Conservation (phyloP, 2,113 vertebrate genomes). For the Blennius ocellaris region DNA sequence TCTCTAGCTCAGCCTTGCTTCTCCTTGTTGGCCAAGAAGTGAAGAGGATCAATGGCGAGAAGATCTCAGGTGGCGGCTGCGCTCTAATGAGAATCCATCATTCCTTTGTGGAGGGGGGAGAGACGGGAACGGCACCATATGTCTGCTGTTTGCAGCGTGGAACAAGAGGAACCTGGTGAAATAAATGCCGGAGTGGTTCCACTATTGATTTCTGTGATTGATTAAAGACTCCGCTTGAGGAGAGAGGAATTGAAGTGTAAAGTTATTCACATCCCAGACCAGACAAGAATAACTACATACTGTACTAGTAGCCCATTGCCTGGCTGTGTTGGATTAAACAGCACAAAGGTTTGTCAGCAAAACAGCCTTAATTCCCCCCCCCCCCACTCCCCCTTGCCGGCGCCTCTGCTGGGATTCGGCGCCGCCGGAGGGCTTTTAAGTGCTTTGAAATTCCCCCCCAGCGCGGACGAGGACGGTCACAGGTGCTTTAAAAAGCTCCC, state of each 20-base stretch:
- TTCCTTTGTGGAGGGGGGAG: slow-evolving; percentile 18
- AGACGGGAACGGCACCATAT: slow-evolving; percentile 18
- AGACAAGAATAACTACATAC: slow-evolving; percentile 41
- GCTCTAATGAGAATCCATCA: slow-evolving; percentile 54
- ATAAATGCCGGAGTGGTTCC: slow-evolving; percentile 50
- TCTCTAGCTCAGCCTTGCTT: background rate
- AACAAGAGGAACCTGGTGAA: slow-evolving; percentile 43
- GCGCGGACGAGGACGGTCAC: too few species aligned
- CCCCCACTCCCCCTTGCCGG: background rate
- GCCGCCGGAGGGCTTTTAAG: background rate
- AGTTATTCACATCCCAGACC: slow-evolving; percentile 53
- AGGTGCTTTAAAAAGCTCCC: too few species aligned
- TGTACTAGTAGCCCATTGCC: slow-evolving; percentile 12
- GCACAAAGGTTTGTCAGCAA: slow-evolving; percentile 39
- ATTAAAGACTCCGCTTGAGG: slow-evolving; percentile 54
- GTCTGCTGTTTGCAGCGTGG: slow-evolving; percentile 31
- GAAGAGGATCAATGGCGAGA: slow-evolving; percentile 7
- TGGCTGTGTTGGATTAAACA: slow-evolving; percentile 40
- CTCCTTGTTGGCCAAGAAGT: slow-evolving; percentile 10
- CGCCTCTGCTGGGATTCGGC: background rate
- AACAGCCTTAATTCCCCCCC: background rate
- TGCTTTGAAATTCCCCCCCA: too few species aligned
- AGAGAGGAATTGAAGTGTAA: slow-evolving; percentile 30
- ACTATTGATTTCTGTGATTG: slow-evolving; percentile 56
- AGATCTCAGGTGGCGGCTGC: slow-evolving; percentile 10